Evolutionary conservation across 2,113 vertebrate genomes (phyloP).

Genomic region (Scomber colias): DNA sequence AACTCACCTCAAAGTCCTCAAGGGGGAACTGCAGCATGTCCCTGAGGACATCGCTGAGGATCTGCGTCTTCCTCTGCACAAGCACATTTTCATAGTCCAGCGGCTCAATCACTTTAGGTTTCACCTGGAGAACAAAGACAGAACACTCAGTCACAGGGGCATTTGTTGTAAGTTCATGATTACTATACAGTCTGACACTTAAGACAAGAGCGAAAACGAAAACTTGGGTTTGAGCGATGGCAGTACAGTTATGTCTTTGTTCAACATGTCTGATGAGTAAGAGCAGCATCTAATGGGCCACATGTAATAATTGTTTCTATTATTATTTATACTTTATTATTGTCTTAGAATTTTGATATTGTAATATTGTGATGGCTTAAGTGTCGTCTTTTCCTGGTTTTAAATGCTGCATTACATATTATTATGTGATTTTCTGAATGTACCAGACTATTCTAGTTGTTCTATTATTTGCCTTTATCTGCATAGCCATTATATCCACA

Average conservation of each 20-base stretch:
- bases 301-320: no score
- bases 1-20: constrained; percentile 95
- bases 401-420: no score
- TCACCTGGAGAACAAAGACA: constrained; percentile 85
- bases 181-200: neutral
- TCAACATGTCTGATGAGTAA: neutral
- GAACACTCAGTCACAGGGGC: neutral
- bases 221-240: neutral
- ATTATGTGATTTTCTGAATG: no score
- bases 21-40: constrained; percentile 98
- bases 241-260: neutral
- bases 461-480: no score
- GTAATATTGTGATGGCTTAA: no score
- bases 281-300: no score
- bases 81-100: constrained; percentile 98
- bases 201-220: neutral
- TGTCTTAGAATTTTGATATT: no score
- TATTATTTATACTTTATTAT: no score
- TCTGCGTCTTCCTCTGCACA: constrained; percentile 97
- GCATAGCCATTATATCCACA: no score
- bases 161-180: neutral
- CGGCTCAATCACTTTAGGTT: constrained; percentile 96
- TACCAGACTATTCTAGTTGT: no score
- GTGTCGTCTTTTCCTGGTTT: no score
- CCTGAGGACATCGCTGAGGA: constrained; percentile 94